Percentiles rank a stretch among this genome's conserved stretches.
Conservation (phyloP, 2,797 vertebrate species). For the Numenius phaeopus region DNA sequence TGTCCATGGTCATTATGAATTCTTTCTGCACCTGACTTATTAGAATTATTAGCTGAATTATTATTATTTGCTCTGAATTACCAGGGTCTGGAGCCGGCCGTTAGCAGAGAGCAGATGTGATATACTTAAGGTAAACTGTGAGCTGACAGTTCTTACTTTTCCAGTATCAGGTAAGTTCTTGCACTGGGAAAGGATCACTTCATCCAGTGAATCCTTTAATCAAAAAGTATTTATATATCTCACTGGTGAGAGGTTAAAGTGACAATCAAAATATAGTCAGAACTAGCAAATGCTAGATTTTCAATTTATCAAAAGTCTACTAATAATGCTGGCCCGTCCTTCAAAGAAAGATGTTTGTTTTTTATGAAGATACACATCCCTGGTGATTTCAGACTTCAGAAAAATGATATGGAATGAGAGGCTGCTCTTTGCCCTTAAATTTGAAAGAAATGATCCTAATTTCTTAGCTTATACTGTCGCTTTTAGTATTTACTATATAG, state of each 20-base stretch:
- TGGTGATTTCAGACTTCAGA: not conserved
- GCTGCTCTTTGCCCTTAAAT: not conserved
- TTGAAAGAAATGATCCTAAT: not conserved
- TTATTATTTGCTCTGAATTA: not conserved
- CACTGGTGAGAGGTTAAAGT: not conserved
- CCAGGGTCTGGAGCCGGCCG: not conserved
- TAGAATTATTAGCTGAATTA: not conserved
- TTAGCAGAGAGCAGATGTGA: not conserved
- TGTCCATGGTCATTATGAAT: not conserved
- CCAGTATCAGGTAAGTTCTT: not conserved
- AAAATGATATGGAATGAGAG: not conserved
- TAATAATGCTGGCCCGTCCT: not conserved
- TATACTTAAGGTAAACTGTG: not conserved
- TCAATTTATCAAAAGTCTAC: not conserved
- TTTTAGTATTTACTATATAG: not conserved
- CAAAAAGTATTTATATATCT: not conserved
- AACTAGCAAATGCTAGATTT: not conserved
- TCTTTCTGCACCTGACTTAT: not conserved
- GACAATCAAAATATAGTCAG: not conserved
- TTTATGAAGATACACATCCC: not conserved
- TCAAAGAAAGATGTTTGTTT: not conserved
- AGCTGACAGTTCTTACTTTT: not conserved
- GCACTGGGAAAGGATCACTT: not conserved
- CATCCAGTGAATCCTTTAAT: not conserved
- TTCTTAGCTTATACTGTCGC: not conserved